Evolutionary conservation across 1,140 invertebrate species (phyloP).

Genomic region (Theocolax elegans): DNA sequence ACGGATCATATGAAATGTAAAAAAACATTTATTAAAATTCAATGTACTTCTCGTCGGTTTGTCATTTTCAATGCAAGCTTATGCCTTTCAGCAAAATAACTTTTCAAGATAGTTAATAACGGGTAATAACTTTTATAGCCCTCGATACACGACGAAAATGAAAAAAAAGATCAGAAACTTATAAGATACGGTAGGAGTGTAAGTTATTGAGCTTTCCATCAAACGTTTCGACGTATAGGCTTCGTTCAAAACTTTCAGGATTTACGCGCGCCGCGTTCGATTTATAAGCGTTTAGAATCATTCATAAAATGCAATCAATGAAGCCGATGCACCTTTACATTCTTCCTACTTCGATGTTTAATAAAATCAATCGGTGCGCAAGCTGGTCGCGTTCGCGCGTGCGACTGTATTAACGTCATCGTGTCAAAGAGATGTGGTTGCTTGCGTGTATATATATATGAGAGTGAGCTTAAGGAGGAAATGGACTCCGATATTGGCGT

Average conservation of each 20-base stretch:
- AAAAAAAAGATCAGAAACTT: no score
- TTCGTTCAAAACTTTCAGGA: background rate
- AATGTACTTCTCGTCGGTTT: no score
- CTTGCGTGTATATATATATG: background rate
- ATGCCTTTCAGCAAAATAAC: no score
- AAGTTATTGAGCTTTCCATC: slow-evolving; percentile 2
- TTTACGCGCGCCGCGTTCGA: background rate
- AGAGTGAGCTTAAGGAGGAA: background rate
- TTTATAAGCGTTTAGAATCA: background rate
- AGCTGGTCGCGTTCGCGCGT: background rate
- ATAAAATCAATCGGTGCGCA: background rate
- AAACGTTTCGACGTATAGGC: background rate
- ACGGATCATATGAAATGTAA: no score
- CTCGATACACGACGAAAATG: no score
- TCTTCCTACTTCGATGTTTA: background rate
- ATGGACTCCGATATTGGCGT: no score
- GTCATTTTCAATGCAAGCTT: no score
- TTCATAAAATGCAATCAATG: background rate
- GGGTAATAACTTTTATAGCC: no score
- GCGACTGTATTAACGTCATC: background rate
- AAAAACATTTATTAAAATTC: no score
- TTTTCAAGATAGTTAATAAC: no score
- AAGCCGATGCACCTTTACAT: background rate
- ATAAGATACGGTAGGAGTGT: no score
- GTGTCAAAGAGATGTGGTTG: no score